phyloP scores from a whole-genome alignment of 2,113 vertebrate species.

The Laticauda colubrina region DNA sequence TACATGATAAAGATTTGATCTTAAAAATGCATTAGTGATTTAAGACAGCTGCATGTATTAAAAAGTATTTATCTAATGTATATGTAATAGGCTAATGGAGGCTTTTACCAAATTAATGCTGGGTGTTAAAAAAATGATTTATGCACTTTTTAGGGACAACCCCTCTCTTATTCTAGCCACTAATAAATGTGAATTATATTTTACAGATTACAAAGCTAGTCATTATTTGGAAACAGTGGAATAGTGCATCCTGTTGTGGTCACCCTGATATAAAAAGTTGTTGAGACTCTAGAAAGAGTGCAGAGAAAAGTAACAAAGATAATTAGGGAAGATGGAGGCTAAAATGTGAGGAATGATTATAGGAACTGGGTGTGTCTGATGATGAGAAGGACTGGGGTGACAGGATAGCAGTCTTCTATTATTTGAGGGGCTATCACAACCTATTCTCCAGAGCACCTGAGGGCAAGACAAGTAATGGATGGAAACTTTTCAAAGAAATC shows the following conservation, averaged over 20 bases:
- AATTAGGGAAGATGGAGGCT: no score
- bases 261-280: no score
- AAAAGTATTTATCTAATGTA: constrained; percentile 56
- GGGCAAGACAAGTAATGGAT: background rate
- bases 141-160: constrained; percentile 73
- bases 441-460: background rate
- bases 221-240: constrained; percentile 71
- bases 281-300: no score
- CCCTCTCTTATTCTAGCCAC: constrained; percentile 56
- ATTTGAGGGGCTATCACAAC: no score
- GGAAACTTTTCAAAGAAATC: background rate
- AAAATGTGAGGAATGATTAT: no score
- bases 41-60: constrained; percentile 65
- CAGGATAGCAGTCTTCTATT: no score
- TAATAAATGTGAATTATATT: constrained; percentile 78
- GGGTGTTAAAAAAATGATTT: constrained; percentile 70
- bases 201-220: constrained; percentile 78
- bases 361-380: no score
- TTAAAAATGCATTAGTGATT: constrained; percentile 58
- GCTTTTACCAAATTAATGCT: constrained; percentile 67
- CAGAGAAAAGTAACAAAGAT: no score
- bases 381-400: no score
- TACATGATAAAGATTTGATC: constrained; percentile 63
- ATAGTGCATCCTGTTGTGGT: no score
- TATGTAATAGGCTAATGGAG: constrained; percentile 70